phyloP scores from a whole-genome alignment of 53 echinoderm and acorn worm species.

The Echinometra lucunter region DNA sequence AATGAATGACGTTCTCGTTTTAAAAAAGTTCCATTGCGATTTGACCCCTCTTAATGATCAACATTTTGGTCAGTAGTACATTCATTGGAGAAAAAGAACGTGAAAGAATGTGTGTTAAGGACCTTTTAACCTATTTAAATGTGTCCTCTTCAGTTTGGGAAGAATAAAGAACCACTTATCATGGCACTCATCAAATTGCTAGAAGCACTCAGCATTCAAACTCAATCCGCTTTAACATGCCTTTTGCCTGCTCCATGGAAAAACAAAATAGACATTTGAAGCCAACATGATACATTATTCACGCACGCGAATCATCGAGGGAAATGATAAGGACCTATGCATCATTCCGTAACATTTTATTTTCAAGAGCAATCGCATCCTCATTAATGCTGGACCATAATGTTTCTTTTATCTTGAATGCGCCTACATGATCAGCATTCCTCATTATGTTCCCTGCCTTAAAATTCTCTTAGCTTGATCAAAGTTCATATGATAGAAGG shows the following conservation, averaged over 20 bases:
- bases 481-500: neutral
- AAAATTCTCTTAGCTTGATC: neutral
- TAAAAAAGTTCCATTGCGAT: neutral
- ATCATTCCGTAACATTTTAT: neutral
- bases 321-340: neutral
- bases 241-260: neutral
- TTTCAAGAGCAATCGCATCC: neutral
- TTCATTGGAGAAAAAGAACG: neutral
- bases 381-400: neutral
- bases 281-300: constrained; percentile 6
- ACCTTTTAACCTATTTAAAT: constrained; percentile 8
- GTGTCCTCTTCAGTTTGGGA: neutral
- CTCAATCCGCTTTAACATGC: neutral
- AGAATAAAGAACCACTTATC: constrained; percentile 1
- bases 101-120: neutral
- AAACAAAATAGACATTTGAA: neutral
- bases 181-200: neutral
- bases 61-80: neutral
- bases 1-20: neutral
- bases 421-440: neutral
- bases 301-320: neutral
- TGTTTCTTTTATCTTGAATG: neutral
- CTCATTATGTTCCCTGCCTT: neutral
- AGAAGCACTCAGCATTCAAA: neutral
- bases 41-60: neutral